Evolutionary conservation across 2,113 vertebrate species (phyloP).

Genomic region (Stigmatopora argus): DNA sequence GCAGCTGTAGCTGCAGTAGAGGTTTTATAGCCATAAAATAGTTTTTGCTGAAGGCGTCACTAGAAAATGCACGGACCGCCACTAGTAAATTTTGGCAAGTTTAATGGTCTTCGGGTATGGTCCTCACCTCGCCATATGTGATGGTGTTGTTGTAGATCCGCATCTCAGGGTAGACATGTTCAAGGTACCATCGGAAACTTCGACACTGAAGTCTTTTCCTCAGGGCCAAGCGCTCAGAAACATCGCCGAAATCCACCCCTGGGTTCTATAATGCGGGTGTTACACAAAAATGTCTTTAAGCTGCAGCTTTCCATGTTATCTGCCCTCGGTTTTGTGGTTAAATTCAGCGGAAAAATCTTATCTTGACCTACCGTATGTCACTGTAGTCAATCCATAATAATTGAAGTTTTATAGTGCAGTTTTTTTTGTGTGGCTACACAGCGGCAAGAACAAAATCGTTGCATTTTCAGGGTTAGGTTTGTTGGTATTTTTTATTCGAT

Average conservation of each 20-base stretch:
- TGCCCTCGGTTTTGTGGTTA: neutral
- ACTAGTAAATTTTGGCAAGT: too few species aligned
- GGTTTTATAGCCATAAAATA: too few species aligned
- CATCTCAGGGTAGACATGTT: conserved; percentile 97
- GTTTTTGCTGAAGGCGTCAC: too few species aligned
- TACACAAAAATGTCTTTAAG: neutral
- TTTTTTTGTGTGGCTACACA: conserved; percentile 11
- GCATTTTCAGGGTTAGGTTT: conserved; percentile 24
- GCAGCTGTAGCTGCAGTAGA: too few species aligned
- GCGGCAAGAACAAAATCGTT: conserved; percentile 40
- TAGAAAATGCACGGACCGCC: too few species aligned
- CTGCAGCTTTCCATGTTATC: neutral
- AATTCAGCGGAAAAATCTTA: neutral
- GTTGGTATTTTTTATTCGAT: conserved; percentile 34
- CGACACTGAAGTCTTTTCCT: conserved; percentile 87
- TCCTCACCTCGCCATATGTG: conserved; percentile 92
- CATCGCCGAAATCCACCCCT: conserved; percentile 93
- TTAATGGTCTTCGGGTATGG: neutral
- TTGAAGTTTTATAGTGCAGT: neutral
- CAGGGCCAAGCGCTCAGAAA: conserved; percentile 86
- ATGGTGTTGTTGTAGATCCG: conserved; percentile 94
- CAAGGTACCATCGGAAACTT: conserved; percentile 95
- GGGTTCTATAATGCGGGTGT: conserved; percentile 76
- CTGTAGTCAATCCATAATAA: neutral
- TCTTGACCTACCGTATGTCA: neutral